Percentiles rank a stretch among this genome's conserved stretches.
phyloP scores from a whole-genome alignment of 1,140 invertebrate species.

The Aphelinus atriplicis region DNA sequence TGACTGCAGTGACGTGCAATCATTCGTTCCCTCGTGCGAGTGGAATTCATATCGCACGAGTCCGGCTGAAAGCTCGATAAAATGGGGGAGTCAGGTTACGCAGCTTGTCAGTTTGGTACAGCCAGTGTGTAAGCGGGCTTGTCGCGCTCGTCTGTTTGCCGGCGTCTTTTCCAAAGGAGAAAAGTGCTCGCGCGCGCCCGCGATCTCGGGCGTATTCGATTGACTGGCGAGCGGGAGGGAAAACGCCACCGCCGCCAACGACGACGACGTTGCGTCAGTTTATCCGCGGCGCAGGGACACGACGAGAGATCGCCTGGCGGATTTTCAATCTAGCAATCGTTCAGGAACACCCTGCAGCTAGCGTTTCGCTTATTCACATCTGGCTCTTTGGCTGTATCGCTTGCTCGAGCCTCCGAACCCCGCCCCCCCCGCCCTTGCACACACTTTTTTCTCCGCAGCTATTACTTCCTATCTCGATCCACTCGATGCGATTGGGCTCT shows the following conservation, averaged over 20 bases:
- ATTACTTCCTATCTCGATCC: not conserved
- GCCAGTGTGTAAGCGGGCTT: not conserved
- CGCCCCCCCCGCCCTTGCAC: slow-evolving; percentile 19
- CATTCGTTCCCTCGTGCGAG: no score
- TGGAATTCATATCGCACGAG: no score
- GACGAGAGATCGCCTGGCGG: slow-evolving; percentile 26
- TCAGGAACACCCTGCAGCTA: slow-evolving; percentile 26
- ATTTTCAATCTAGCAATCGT: slow-evolving; percentile 37
- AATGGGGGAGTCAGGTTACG: not conserved
- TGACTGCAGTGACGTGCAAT: no score
- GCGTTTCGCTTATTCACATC: slow-evolving; percentile 25
- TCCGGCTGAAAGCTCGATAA: no score
- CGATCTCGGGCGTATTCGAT: slow-evolving; percentile 4
- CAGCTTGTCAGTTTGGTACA: slow-evolving; percentile 14
- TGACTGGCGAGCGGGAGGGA: not conserved
- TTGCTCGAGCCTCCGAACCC: slow-evolving; percentile 11
- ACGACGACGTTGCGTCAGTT: not conserved
- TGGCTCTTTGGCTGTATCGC: not conserved
- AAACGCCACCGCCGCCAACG: not conserved
- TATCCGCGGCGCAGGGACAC: not conserved
- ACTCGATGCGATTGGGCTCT: no score
- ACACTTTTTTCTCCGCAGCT: not conserved
- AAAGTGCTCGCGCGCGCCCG: not conserved
- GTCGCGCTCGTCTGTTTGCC: not conserved
- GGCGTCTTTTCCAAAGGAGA: slow-evolving; percentile 9